phyloP scores from a whole-genome alignment of 1,140 invertebrate species.

The Sitobion miscanthi region DNA sequence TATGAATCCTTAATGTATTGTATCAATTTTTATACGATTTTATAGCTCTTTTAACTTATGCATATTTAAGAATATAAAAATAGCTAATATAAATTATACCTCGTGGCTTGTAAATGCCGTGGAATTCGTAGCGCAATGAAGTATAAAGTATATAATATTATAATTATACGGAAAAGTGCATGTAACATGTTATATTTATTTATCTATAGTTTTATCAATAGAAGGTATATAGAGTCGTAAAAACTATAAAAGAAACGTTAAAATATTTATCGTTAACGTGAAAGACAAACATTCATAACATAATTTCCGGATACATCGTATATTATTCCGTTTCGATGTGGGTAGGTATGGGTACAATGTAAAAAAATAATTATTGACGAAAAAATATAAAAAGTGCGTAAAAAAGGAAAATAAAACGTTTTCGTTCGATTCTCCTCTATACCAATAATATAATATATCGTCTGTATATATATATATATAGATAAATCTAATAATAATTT shows the following conservation, averaged over 20 bases:
- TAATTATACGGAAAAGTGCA: background rate
- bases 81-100: background rate
- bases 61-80: constrained; percentile 11
- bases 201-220: constrained; percentile 18
- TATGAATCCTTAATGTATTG: background rate
- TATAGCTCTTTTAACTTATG: background rate
- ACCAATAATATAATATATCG: background rate
- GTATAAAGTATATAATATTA: background rate
- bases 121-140: background rate
- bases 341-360: background rate
- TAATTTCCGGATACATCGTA: background rate
- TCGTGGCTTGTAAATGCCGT: background rate
- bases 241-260: background rate
- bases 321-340: background rate
- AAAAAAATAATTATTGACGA: background rate
- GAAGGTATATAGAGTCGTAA: constrained; percentile 1
- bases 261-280: background rate
- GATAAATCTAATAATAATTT: background rate
- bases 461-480: no score
- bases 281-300: background rate
- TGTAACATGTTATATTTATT: background rate
- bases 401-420: background rate
- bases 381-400: background rate
- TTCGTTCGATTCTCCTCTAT: background rate
- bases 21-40: constrained; percentile 6